These are phyloP conservation scores for Athene noctua DNA, from an alignment of 2,113 vertebrate species.

Conservation along the genomic window DNA sequence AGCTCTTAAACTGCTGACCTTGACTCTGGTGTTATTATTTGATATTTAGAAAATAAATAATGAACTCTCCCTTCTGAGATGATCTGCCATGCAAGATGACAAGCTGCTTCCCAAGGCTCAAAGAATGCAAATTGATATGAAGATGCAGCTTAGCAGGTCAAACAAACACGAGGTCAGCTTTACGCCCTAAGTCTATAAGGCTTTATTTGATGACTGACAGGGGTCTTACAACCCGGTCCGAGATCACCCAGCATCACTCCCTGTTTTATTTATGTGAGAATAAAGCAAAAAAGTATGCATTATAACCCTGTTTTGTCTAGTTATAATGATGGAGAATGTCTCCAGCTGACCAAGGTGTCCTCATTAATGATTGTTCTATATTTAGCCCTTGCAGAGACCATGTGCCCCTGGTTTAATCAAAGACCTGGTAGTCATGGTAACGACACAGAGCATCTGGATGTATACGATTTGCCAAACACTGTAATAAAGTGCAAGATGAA, in stretches of 20 bases:
- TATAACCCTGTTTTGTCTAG: not conserved
- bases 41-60: not conserved
- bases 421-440: conserved; percentile 51
- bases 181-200: not conserved
- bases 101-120: not conserved
- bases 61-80: not conserved
- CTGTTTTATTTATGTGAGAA: not conserved
- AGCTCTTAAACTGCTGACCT: not conserved
- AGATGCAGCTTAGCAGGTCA: not conserved
- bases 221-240: not conserved
- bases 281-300: not conserved
- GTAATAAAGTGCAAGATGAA: not conserved
- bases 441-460: conserved; percentile 21
- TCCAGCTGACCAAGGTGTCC: conserved; percentile 45
- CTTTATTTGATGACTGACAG: not conserved
- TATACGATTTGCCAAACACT: not conserved
- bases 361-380: conserved; percentile 44
- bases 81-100: not conserved
- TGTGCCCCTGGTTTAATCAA: conserved; percentile 53
- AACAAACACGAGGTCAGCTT: not conserved
- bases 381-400: conserved; percentile 26
- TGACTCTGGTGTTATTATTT: not conserved
- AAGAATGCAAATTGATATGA: not conserved
- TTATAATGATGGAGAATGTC: not conserved
- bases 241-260: not conserved